A percentile compares a stretch with the other conserved stretches of the same genome.
These are phyloP conservation scores for Trilocha varians DNA, from an alignment of 2,888 invertebrate species.

Conservation along the genomic window DNA sequence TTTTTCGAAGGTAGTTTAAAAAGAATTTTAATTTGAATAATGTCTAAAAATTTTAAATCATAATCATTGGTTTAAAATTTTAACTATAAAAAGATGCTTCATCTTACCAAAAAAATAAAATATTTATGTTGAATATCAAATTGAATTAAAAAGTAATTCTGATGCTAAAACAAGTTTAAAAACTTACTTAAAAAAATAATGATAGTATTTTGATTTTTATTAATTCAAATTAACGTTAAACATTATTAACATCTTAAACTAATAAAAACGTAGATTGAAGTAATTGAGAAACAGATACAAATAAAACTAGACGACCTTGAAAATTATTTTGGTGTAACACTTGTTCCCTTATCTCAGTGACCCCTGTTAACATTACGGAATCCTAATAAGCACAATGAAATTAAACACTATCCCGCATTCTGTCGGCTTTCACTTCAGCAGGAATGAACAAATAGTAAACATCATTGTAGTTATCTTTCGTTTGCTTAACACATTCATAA, in stretches of 20 bases:
- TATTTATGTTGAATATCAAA: no score
- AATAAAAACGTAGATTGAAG: background rate
- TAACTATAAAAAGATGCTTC: no score
- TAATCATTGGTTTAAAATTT: no score
- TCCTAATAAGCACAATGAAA: background rate
- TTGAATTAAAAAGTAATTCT: no score
- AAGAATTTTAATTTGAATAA: no score
- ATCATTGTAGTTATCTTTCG: conserved; percentile 35
- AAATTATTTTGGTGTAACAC: background rate
- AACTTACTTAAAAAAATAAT: no score
- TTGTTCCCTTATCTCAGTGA: background rate
- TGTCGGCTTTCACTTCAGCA: conserved; percentile 7
- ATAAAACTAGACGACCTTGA: background rate
- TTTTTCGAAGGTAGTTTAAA: no score
- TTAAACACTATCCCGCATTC: conserved; percentile 1
- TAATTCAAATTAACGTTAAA: no score
- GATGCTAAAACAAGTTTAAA: no score
- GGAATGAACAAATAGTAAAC: conserved; percentile 35
- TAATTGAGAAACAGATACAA: background rate
- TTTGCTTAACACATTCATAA: conserved; percentile 30
- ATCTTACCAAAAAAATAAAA: no score
- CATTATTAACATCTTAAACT: background rate
- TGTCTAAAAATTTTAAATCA: no score
- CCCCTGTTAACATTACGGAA: background rate
- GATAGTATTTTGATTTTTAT: no score